Evolutionary conservation across 2,888 invertebrate species (phyloP).

Genomic region (Nomada ferruginata): DNA sequence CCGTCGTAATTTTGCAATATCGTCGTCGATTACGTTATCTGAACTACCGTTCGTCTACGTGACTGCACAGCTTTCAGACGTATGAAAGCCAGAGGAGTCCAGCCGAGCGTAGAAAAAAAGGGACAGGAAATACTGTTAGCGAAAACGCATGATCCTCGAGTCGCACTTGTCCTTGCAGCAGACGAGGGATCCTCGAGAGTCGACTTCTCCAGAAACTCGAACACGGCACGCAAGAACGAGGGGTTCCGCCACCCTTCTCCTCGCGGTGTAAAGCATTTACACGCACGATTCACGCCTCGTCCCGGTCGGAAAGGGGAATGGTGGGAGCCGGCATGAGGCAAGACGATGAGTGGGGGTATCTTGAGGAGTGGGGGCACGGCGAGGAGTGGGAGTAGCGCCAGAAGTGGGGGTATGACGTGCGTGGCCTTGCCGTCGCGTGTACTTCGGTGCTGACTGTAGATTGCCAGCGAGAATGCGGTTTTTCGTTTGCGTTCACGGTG

Average conservation of each 20-base stretch:
- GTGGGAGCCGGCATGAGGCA: not conserved
- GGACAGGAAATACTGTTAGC: constrained; percentile 61
- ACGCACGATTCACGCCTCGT: constrained; percentile 65
- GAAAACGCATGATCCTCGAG: constrained; percentile 40
- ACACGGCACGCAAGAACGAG: constrained; percentile 39
- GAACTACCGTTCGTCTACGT: constrained; percentile 36
- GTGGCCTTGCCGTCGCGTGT: constrained; percentile 11
- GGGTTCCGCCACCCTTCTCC: constrained; percentile 1
- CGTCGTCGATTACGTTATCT: constrained; percentile 35
- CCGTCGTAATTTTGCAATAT: constrained; percentile 19
- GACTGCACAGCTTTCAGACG: constrained; percentile 1
- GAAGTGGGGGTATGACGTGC: not conserved
- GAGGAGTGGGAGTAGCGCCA: not conserved
- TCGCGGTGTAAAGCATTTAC: constrained; percentile 55
- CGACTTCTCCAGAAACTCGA: constrained; percentile 14
- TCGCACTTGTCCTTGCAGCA: not conserved
- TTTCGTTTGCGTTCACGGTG: constrained; percentile 22
- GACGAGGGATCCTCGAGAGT: constrained; percentile 18
- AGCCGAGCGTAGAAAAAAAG: constrained; percentile 52
- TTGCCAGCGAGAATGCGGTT: constrained; percentile 34
- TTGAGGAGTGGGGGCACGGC: not conserved
- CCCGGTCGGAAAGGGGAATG: not conserved
- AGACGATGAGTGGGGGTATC: not conserved
- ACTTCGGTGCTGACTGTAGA: constrained; percentile 19
- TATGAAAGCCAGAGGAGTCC: constrained; percentile 59